Evolutionary conservation across 2,888 invertebrate genomes (phyloP).

Genomic region (Diarsia mendica): DNA sequence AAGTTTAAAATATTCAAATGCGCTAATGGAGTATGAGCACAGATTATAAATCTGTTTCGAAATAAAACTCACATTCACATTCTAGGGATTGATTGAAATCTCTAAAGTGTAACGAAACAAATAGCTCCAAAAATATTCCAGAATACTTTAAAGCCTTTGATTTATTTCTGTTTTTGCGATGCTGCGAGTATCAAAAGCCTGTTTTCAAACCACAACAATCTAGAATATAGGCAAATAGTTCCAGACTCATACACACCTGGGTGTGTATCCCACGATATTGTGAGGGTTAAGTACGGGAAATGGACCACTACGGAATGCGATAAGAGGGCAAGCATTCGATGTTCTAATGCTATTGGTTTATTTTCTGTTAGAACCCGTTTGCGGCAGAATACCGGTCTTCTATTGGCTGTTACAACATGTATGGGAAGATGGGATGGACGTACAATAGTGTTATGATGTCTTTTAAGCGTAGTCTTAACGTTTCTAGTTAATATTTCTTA

Average conservation of each 20-base stretch:
- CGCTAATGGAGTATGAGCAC: not conserved
- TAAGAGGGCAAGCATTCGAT: slow-evolving; percentile 23
- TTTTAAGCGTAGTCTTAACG: not conserved
- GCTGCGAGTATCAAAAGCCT: not conserved
- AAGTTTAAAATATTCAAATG: not conserved
- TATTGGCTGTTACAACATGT: slow-evolving; percentile 29
- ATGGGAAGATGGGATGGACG: slow-evolving; percentile 6
- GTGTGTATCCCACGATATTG: slow-evolving; percentile 9
- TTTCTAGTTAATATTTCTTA: not conserved
- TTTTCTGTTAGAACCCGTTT: slow-evolving; percentile 25
- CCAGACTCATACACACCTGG: not conserved
- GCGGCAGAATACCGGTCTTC: slow-evolving; percentile 3
- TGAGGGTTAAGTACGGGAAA: slow-evolving; percentile 28
- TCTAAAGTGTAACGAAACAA: not conserved
- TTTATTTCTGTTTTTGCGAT: not conserved
- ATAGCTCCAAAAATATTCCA: not conserved
- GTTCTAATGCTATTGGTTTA: slow-evolving; percentile 1
- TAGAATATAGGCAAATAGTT: not conserved
- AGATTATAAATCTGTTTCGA: not conserved
- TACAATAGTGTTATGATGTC: slow-evolving; percentile 25
- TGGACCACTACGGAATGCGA: slow-evolving; percentile 18
- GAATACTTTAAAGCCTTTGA: not conserved
- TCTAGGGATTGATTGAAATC: not conserved
- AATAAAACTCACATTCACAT: not conserved
- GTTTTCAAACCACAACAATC: slow-evolving; percentile 6